A percentile compares a stretch with the other conserved stretches of the same genome.
Conservation (phyloP, 2,888 invertebrate species). For the Steromphala cineraria region DNA sequence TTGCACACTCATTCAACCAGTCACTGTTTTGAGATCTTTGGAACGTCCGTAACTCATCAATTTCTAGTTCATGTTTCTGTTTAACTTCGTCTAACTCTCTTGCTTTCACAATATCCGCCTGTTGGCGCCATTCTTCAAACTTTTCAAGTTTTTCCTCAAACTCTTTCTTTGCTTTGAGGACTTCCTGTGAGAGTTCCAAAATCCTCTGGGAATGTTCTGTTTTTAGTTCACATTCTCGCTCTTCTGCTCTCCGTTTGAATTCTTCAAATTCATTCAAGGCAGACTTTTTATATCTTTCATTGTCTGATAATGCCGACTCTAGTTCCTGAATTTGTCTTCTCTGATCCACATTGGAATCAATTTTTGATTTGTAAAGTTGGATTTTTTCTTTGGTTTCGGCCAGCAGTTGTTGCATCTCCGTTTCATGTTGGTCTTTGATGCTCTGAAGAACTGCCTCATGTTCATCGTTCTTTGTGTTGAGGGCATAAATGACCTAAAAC, state of each 20-base stretch:
- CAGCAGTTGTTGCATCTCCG: constrained; percentile 69
- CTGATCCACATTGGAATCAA: constrained; percentile 58
- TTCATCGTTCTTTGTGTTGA: constrained; percentile 76
- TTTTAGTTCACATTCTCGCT: constrained; percentile 60
- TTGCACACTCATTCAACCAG: constrained; percentile 58
- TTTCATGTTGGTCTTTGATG: constrained; percentile 72
- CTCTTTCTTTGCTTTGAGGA: constrained; percentile 65
- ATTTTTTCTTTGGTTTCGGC: constrained; percentile 71
- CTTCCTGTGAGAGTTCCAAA: constrained; percentile 66
- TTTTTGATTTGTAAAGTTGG: constrained; percentile 55
- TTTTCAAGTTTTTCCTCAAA: constrained; percentile 68
- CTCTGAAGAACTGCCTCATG: constrained; percentile 70
- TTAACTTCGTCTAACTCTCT: constrained; percentile 59
- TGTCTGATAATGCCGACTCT: constrained; percentile 58
- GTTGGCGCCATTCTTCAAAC: constrained; percentile 60
- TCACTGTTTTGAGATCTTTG: constrained; percentile 58
- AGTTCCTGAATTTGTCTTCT: constrained; percentile 56
- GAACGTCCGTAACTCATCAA: constrained; percentile 58
- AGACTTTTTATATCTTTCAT: constrained; percentile 57
- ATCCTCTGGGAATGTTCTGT: constrained; percentile 66
- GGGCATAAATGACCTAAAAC: constrained; percentile 74
- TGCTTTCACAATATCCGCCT: constrained; percentile 62
- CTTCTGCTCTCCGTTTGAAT: constrained; percentile 61
- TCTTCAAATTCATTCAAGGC: constrained; percentile 61
- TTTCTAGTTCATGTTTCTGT: constrained; percentile 60